A percentile compares a stretch with the other conserved stretches of the same genome.
phyloP scores from a whole-genome alignment of 2,113 vertebrate genomes.

The Microtus pennsylvanicus region DNA sequence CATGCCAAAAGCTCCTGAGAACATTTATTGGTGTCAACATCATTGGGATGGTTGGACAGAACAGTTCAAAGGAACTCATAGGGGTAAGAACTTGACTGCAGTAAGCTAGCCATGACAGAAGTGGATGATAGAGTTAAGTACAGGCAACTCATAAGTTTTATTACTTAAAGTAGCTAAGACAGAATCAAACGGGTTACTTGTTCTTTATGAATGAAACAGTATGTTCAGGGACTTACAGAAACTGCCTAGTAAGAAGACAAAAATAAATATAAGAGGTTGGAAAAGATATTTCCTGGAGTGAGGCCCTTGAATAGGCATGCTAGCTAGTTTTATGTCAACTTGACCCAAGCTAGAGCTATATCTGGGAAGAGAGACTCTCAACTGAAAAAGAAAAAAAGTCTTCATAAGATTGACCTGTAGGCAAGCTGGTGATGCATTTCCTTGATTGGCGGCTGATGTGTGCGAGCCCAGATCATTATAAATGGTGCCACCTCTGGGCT shows the following conservation, averaged over 20 bases:
- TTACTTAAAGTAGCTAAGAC: neutral
- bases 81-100: neutral
- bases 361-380: neutral
- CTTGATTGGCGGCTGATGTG: neutral
- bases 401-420: neutral
- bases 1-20: neutral
- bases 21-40: neutral
- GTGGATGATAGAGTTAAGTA: neutral
- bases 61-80: neutral
- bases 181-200: neutral
- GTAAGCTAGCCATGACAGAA: neutral
- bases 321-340: neutral
- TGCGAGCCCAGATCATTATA: no score
- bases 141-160: neutral
- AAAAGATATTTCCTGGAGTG: neutral
- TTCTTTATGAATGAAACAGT: conserved; percentile 2
- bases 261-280: neutral
- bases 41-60: neutral
- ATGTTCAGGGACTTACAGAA: neutral
- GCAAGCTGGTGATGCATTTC: neutral
- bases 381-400: neutral
- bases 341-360: neutral
- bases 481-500: neutral
- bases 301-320: neutral
- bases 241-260: neutral